Percentiles rank a stretch among this genome's conserved stretches.
These are phyloP conservation scores for Epizoanthus illoricatus DNA, from an alignment of 92 coral and sea anemone genomes.

Conservation along the genomic window DNA sequence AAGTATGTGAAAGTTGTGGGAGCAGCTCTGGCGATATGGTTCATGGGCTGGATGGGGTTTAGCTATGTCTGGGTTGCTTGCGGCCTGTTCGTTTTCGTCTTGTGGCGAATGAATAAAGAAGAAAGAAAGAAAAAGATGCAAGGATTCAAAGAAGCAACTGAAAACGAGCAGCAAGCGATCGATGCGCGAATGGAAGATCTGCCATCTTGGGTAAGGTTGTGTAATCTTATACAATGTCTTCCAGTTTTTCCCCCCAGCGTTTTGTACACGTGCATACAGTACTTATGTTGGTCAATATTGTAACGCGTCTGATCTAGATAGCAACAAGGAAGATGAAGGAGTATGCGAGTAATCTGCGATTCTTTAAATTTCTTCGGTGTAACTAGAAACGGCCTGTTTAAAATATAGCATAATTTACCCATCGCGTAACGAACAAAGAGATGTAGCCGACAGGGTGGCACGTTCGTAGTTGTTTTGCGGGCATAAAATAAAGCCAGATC, in stretches of 20 bases:
- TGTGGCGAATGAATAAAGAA: constrained; percentile 89
- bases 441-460: too few species aligned
- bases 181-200: constrained; percentile 90
- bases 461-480: too few species aligned
- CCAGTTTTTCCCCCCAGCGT: too few species aligned
- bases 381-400: constrained; percentile 1
- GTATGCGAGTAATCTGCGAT: not conserved
- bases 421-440: not conserved
- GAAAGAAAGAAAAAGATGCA: constrained; percentile 67
- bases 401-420: not conserved
- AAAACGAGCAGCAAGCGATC: constrained; percentile 68
- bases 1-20: constrained; percentile 91
- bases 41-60: constrained; percentile 90
- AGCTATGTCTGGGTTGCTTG: constrained; percentile 89
- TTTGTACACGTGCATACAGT: constrained; percentile 12
- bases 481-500: not conserved
- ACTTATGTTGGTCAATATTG: not conserved
- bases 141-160: constrained; percentile 67
- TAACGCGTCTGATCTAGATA: not conserved
- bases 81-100: constrained; percentile 73
- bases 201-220: constrained; percentile 90
- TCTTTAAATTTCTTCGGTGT: not conserved
- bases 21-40: constrained; percentile 88
- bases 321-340: constrained; percentile 4
- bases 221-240: not conserved